phyloP scores from a whole-genome alignment of 2,113 vertebrate genomes.

The Nesoenas mayeri region DNA sequence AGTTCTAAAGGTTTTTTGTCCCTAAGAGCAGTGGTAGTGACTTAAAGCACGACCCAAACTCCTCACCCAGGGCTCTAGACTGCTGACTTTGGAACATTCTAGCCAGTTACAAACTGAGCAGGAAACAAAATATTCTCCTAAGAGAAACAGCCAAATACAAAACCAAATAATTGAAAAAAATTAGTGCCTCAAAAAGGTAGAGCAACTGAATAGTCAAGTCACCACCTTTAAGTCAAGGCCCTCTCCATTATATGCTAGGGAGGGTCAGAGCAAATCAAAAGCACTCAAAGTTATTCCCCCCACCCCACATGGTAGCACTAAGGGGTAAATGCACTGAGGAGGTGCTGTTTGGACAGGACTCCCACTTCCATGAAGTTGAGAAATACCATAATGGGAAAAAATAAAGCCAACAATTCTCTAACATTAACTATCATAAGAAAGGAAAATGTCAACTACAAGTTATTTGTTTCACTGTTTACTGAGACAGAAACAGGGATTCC shows the following conservation, averaged over 20 bases:
- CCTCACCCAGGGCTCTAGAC: slow-evolving; percentile 59
- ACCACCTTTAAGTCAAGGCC: not conserved
- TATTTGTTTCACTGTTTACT: not conserved
- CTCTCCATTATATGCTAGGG: not conserved
- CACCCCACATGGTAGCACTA: not conserved
- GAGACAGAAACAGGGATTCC: not conserved
- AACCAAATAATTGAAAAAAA: slow-evolving; percentile 60
- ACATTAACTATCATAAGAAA: not conserved
- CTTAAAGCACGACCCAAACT: slow-evolving; percentile 59
- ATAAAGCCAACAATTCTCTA: not conserved
- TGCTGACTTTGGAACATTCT: slow-evolving; percentile 65
- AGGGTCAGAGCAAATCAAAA: not conserved
- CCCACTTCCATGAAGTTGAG: not conserved
- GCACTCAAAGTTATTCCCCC: not conserved
- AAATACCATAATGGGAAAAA: not conserved
- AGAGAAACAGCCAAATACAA: slow-evolving; percentile 68
- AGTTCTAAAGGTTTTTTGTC: slow-evolving; percentile 68
- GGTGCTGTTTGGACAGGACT: not conserved
- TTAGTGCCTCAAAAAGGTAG: slow-evolving; percentile 32
- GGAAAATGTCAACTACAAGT: not conserved
- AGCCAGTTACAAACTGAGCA: slow-evolving; percentile 67
- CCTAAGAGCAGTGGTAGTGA: slow-evolving; percentile 64
- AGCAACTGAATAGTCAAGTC: slow-evolving; percentile 19
- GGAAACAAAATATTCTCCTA: slow-evolving; percentile 66
- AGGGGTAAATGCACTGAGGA: not conserved